Base-by-base conservation (phyloP, 2,113 vertebrate genomes). In the Ceratotherium simum region DNA sequence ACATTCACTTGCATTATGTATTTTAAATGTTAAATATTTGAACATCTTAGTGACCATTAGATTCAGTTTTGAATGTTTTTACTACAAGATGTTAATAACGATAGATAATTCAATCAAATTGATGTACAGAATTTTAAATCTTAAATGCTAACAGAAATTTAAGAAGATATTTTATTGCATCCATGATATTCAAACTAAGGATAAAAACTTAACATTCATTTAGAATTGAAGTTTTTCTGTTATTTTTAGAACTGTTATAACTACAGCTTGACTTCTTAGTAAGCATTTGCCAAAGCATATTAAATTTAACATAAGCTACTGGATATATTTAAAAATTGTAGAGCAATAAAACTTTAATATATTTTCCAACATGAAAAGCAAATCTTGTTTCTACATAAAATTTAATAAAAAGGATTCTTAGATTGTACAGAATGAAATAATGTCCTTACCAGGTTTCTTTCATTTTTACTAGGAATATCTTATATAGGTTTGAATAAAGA, bases 291-390 rank as follows among this genome's bases (percentile, higher is more conserved):
- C 92, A 91, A 62, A 51, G 14, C 58, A 62, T 78, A 72, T 86
- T 96, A 95, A 89, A 90, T 95, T 92, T 97, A 96, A 91, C 76
- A 75, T 69, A 95, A 89, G 82, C 96, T 97, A 97, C 93, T 97
- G 90, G 48, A 92, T 94, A 58, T 83, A 70, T 73, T 92, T 90
- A 42, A 90, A 90, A 98, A 83, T 73, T 60, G 20, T 60, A 90
- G 48, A 96, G 42, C 29, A 97, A 86, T 96, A 96, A 95, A 97
- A 91, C 12, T 69, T 97, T 97, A 96, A 95, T 95, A 56, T 72
- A 96, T 96, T 97, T 98, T 97, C 78, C 79, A 96, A 95, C 72
- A 97, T 97, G 90, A 91, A 95, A 97, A 98, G 82, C n/a, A 96
- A 95, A 95, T 91, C 20, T 87, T 84, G 78, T 97, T 94, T 96